A percentile compares a stretch with the other conserved stretches of the same genome.
Evolutionary conservation across 2,797 vertebrate species (phyloP).

Genomic region (Microctenopoma lineatum): DNA sequence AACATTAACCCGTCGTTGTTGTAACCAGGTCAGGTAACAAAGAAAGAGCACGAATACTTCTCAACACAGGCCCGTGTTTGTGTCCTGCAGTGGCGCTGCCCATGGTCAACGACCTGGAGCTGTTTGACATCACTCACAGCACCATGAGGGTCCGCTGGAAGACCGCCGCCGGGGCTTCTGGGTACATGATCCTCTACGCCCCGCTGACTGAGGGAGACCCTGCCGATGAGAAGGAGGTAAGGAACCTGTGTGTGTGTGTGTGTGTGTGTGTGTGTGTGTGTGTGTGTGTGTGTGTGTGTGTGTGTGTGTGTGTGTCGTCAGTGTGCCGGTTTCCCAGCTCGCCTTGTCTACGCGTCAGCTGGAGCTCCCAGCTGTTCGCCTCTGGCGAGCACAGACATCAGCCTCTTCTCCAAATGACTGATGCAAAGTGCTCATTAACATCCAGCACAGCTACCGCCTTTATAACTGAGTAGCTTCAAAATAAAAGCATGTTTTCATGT

Average conservation of each 20-base stretch:
- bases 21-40: too few species aligned
- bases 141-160: conserved; percentile 89
- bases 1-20: too few species aligned
- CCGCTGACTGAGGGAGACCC: conserved; percentile 88
- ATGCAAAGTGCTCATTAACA: conserved; percentile 1
- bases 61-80: background rate
- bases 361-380: too few species aligned
- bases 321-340: too few species aligned
- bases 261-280: too few species aligned
- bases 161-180: conserved; percentile 84
- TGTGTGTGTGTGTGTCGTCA: too few species aligned
- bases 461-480: conserved; percentile 17
- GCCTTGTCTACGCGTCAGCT: too few species aligned
- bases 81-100: conserved; percentile 86
- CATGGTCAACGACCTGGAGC: conserved; percentile 84
- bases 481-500: conserved; percentile 12
- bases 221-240: conserved; percentile 96
- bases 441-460: background rate
- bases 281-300: background rate
- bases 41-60: too few species aligned
- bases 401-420: background rate
- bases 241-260: conserved; percentile 6
- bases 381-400: background rate
- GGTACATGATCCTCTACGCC: conserved; percentile 94
- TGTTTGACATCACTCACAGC: conserved; percentile 89